A percentile compares a stretch with the other conserved stretches of the same genome.
These are phyloP conservation scores for Iguana delicatissima DNA, from an alignment of 2,797 vertebrate species.

Conservation along the genomic window DNA sequence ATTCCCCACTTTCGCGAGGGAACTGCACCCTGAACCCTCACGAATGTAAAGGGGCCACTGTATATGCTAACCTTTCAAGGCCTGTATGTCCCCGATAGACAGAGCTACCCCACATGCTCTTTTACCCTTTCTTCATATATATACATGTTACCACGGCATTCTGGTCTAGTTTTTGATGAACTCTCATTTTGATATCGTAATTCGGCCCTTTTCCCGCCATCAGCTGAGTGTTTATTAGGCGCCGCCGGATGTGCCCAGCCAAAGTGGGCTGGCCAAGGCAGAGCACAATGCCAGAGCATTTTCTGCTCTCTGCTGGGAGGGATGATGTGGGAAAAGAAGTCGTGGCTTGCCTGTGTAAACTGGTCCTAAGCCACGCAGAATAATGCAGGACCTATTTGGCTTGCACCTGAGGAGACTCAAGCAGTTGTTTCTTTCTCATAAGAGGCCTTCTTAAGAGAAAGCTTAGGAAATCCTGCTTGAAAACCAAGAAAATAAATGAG, in stretches of 20 bases:
- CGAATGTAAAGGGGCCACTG: background rate
- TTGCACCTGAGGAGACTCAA: background rate
- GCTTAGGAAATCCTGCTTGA: background rate
- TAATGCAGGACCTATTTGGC: background rate
- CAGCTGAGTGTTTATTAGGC: too few species aligned
- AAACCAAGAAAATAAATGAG: background rate
- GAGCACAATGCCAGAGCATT: too few species aligned
- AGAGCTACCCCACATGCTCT: background rate
- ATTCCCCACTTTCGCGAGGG: too few species aligned
- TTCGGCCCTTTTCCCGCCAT: too few species aligned
- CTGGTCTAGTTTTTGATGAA: too few species aligned
- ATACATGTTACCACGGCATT: too few species aligned
- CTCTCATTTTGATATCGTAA: too few species aligned
- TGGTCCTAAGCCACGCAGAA: background rate
- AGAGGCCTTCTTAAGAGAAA: conserved; percentile 10
- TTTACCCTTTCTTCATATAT: too few species aligned
- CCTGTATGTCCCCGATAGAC: background rate
- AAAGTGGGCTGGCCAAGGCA: background rate
- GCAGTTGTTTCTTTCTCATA: background rate
- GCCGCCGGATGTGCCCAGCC: background rate
- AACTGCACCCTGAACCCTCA: too few species aligned
- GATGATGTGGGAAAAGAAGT: background rate
- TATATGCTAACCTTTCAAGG: background rate
- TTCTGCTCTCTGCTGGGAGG: background rate
- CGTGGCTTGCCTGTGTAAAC: too few species aligned